Conservation (phyloP, 2,888 invertebrate species). For the Drosophila infuscata region DNA sequence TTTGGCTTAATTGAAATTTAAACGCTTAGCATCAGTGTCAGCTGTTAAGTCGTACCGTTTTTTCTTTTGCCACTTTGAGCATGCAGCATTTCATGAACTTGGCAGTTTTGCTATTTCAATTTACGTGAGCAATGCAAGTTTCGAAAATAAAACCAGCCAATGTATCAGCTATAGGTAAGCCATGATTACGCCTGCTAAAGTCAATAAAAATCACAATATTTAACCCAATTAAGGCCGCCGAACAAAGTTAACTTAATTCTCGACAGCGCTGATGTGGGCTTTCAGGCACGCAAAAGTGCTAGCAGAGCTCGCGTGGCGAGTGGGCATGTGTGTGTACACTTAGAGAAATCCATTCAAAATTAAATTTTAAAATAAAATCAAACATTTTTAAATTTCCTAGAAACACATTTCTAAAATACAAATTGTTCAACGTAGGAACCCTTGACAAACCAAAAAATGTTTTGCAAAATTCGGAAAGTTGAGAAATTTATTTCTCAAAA, state of each 20-base stretch:
- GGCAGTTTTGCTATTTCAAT: constrained; percentile 63
- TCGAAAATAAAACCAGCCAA: background rate
- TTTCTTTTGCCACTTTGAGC: constrained; percentile 42
- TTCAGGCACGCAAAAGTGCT: constrained; percentile 38
- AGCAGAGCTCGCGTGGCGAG: background rate
- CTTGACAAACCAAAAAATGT: background rate
- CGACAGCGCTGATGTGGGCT: constrained; percentile 14
- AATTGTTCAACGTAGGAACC: background rate
- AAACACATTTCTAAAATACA: background rate
- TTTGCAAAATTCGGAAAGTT: background rate
- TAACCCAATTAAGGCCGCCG: constrained; percentile 75
- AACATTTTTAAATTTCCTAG: background rate
- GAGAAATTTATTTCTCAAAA: background rate
- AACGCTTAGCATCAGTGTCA: constrained; percentile 73
- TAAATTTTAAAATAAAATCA: background rate
- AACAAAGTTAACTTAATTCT: constrained; percentile 65
- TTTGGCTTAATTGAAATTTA: constrained; percentile 78
- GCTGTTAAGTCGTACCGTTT: constrained; percentile 53
- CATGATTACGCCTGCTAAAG: constrained; percentile 44
- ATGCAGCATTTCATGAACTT: constrained; percentile 42
- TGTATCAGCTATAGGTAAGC: constrained; percentile 10
- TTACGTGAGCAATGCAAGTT: constrained; percentile 32
- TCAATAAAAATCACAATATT: constrained; percentile 72
- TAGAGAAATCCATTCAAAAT: background rate
- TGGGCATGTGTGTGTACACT: constrained; percentile 16